Evolutionary conservation across 2,113 vertebrate species (phyloP), one percentile per base, ranked within the genome.

Genomic region (Bambusicola thoracicus): DNA sequence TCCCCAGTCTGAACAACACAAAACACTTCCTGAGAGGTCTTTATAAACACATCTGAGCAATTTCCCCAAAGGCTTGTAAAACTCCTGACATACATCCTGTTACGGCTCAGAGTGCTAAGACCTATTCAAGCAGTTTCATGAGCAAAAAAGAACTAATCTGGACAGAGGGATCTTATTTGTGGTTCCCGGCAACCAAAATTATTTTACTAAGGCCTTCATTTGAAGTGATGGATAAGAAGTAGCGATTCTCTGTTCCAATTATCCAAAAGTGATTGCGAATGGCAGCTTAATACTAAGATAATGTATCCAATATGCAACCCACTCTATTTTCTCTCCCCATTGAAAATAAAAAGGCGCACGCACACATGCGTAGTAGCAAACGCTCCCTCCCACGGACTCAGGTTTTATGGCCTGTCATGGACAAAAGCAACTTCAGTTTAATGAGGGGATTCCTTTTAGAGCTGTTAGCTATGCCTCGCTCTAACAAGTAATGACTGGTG

Each of bases 281-380:
- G 95, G 94, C 96, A 97, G 89, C 90, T 96, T 97, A 95, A 97
- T 94, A 96, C 72, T 72, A 79, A 93, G 90, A 93, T 92, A 94
- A 95, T 85, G 85, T 74, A 94, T 86, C 86, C 81, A 93, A 83
- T 92, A 95, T 87, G 91, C 81, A 96, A 93, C 74, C 75, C 62
- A 82, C 89, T 87, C 90, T 96, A 81, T 96, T 95, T 97, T 96
- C 70, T 92, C 90, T 92, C 56, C 44, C 66, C 66, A 92, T 38
- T 94, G 93, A 94, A 97, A 94, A 90, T 88, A 92, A 92, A 94
- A 96, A 84, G 85, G 53, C 79, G 85, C 72, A 79, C 48, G 24
- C 30, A 49, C 1, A 38, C 49, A 79, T 49, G 53, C 80, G 86
- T 29, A 86, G 43, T 96, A 44, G 62, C 56, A 94, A 92, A 86